These are phyloP conservation scores for Eristalis tenax DNA, from an alignment of 2,888 invertebrate genomes.

Conservation along the genomic window DNA sequence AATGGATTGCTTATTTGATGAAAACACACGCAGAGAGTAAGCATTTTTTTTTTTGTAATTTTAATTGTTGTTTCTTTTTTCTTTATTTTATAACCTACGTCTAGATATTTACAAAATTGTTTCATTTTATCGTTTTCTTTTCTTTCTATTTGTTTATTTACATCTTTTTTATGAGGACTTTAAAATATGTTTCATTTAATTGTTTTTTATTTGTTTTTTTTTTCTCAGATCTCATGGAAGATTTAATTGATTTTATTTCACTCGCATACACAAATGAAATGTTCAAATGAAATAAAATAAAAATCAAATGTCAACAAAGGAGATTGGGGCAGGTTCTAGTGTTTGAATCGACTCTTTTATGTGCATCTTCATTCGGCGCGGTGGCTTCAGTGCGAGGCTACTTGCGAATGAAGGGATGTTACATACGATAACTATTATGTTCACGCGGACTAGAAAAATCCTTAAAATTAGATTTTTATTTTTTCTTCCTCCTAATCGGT, in stretches of 20 bases:
- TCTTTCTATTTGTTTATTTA: constrained; percentile 68
- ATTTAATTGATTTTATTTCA: constrained; percentile 75
- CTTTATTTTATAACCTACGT: constrained; percentile 43
- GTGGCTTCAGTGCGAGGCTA: constrained; percentile 1
- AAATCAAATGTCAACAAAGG: constrained; percentile 21
- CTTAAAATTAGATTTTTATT: constrained; percentile 60
- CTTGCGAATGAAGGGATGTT: constrained; percentile 35
- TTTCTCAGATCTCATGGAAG: constrained; percentile 73
- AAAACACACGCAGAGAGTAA: constrained; percentile 75
- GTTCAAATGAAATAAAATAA: constrained; percentile 49
- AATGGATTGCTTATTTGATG: constrained; percentile 74
- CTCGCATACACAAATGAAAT: constrained; percentile 63
- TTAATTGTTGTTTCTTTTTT: constrained; percentile 4
- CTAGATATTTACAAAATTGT: constrained; percentile 73
- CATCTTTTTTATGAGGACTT: constrained; percentile 59
- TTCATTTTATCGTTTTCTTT: constrained; percentile 73
- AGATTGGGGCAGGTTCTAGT: constrained; percentile 28
- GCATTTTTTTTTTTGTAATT: constrained; percentile 60
- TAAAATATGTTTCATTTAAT: constrained; percentile 31
- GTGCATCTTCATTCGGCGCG: constrained; percentile 14
- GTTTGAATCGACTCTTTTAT: not conserved
- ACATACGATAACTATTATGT: constrained; percentile 36
- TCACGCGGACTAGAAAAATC: constrained; percentile 69
- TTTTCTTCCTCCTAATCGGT: not conserved
- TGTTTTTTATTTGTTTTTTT: constrained; percentile 1